Evolutionary conservation across 2,113 vertebrate genomes (phyloP), one percentile per base, ranked within the genome.

Genomic region (Herpetotheres cachinnans): DNA sequence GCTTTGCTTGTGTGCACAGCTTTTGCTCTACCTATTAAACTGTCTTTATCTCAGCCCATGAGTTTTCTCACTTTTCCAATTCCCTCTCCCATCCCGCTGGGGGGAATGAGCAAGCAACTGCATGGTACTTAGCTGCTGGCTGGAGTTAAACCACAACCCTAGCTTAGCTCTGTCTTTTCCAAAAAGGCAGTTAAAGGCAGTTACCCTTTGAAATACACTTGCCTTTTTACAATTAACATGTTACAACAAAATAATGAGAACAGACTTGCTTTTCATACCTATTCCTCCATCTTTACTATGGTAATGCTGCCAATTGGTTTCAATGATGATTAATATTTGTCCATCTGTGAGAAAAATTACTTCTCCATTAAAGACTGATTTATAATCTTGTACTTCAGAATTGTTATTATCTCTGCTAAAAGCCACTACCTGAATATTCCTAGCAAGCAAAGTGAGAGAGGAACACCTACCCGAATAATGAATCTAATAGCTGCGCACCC

Each of bases 401-500:
- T 1, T 21, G 29, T 5, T n/a, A 30, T 18, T 44, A 56, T 5
- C 25, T 86, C 73, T 66, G 44, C 10, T 44, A 62, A 54, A 17
- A 91, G 22, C 13, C 25, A 52, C 13, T 6, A 49, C 8, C 8
- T 67, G 29, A 56, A 30, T 6, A 82, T 10, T 74, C 16, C 40
- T 4, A 73, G 70, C 12, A 82, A 54, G 34, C 3, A 5, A 62
- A 52, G 21, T 1, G 29, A 81, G 22, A 76, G 13, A 38, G 32
- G 36, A 84, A 40, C 62, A 98, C 98, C 86, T 96, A 99, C 99
- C 98, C 99, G 98, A 94, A 99, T 99, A 95, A 99, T 99, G 97
- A 99, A 99, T 88, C 99, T 98, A 95, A 99, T 99, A 63, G 99
- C 99, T 5, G 98, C 99, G 5, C 99, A 99, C 30, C 99, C 99